These are phyloP conservation scores for Tyrophagus putrescentiae DNA, from an alignment of 1,140 invertebrate species.

Conservation along the genomic window DNA sequence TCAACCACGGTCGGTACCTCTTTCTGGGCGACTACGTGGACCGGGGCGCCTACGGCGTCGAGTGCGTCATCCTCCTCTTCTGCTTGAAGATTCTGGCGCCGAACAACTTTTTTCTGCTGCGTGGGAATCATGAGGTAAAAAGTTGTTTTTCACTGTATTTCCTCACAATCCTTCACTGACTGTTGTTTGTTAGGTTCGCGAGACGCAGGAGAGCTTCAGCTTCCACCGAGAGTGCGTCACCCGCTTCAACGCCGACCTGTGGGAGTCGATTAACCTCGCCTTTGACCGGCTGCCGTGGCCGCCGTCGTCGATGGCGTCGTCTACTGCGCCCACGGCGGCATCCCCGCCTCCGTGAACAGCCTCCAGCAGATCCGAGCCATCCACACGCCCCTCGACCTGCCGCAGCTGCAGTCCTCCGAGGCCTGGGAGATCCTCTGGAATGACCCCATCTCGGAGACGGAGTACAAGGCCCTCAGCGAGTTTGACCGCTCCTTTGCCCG, in stretches of 20 bases:
- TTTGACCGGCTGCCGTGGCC: slow-evolving; percentile 55
- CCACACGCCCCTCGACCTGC: slow-evolving; percentile 45
- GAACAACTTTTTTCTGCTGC: slow-evolving; percentile 42
- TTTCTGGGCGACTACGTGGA: slow-evolving; percentile 56
- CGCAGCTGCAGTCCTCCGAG: slow-evolving; percentile 46
- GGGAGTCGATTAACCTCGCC: slow-evolving; percentile 51
- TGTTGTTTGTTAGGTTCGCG: slow-evolving; percentile 44
- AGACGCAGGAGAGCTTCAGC: slow-evolving; percentile 51
- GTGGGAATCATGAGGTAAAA: slow-evolving; percentile 50
- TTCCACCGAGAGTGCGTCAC: slow-evolving; percentile 48
- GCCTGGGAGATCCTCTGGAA: slow-evolving; percentile 65
- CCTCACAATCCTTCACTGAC: too few relatives aligned
- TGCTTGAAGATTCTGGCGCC: slow-evolving; percentile 46
- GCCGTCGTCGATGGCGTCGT: slow-evolving; percentile 54
- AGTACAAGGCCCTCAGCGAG: slow-evolving; percentile 18
- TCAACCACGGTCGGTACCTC: slow-evolving; percentile 36
- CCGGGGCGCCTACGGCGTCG: slow-evolving; percentile 43
- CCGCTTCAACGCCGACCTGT: slow-evolving; percentile 50
- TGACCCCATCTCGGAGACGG: slow-evolving; percentile 43
- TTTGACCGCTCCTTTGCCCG: not conserved
- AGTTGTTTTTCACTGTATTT: too few relatives aligned
- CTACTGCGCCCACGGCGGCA: slow-evolving; percentile 58
- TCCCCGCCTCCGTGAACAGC: slow-evolving; percentile 42
- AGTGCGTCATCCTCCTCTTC: slow-evolving; percentile 41
- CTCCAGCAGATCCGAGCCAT: slow-evolving; percentile 39